Evolutionary conservation across 2,113 vertebrate genomes (phyloP), one percentile per base, ranked within the genome.

Genomic region (Trachemys scripta): DNA sequence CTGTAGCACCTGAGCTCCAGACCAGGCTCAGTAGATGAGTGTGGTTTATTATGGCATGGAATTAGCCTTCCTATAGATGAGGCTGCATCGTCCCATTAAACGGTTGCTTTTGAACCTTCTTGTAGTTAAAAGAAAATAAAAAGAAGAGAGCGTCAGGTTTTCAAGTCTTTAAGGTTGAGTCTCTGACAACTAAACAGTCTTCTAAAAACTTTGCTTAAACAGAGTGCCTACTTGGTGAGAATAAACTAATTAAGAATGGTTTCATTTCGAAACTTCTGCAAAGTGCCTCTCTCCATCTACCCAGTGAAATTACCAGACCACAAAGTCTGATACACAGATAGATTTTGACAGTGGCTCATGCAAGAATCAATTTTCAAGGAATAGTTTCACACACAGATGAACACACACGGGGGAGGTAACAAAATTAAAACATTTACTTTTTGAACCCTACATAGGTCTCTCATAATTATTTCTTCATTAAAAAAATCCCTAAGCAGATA

Each of bases 1-100:
- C 35, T 0, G 0, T 56, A 45, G 38, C 8, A 80, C 29, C 45
- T 82, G 11, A 38, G 38, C 47, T 76, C 35, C 5, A 19, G 9
- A 20, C 29, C 22, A 13, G 10, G 5, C 42, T 76, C 42, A 25
- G 38, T 42, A 29, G 19, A 19, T 88, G 8, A 51, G 14, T 50
- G 13, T 19, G 38, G 3, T 35, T 86, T 72, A 53, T 17, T 45
- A 76, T 84, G 4, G 2, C 31, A 53, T 12, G 53, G 38, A 45
- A 45, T 3, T 69, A 25, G 24, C 56, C 2, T 35, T 86, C 51
- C 82, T 1, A 1, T 69, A 19, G 54, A 0, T 31, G 24, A 9
- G 57, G 0, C 5, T 85, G 17, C 8, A 45, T 29, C 5, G 12
- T 86, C 35, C 13, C 13, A 45, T 29, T 27, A 31, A 62, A 62